Evolutionary conservation across 2,797 vertebrate species (phyloP), one percentile per base, ranked within the genome.

Genomic region (Threskiornis aethiopicus): DNA sequence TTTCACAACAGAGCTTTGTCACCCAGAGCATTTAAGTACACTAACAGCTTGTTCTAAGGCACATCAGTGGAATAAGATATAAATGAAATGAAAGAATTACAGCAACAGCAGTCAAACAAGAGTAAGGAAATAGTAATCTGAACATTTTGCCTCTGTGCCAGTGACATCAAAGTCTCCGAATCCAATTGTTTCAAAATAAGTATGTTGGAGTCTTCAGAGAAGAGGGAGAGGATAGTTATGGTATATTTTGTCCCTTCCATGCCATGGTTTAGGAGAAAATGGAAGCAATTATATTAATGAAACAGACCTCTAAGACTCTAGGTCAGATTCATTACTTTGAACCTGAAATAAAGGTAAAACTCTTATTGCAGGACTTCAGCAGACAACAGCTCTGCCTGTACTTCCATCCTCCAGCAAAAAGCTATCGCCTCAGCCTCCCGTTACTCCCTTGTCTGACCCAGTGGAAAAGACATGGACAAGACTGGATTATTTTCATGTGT

Each of bases 81-180:
- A 90, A 95, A 79, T 29, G 16, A 91, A 94, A 93, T 64, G 17
- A 67, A 94, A 90, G 26, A 94, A 84, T 89, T 94, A 54, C 14
- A 92, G 39, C 69, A 86, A 62, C 26, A 65, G 37, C n/a, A 87
- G 33, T 65, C 41, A 81, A 87, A 79, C 17, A 71, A 69, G 57
- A 59, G 18, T 65, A 80, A 73, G 28, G 20, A 83, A 89, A 75
- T 24, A 67, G 10, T 52, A 59, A 59, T 55, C 18, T 70, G 29
- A 47, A 69, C 2, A 11, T 59, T 90, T 89, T 80, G 10, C 14
- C 39, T 24, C 35, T 80, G 17, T 62, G 37, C 35, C 19, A 70
- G 39, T 83, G 84, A 75, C 64, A 93, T 88, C 29, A 75, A 87
- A 91, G 28, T 78, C 46, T 78, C 29, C 57, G 55, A 95, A 87